Conservation (phyloP, 1,140 invertebrate species). For the Pogonus chalceus region DNA sequence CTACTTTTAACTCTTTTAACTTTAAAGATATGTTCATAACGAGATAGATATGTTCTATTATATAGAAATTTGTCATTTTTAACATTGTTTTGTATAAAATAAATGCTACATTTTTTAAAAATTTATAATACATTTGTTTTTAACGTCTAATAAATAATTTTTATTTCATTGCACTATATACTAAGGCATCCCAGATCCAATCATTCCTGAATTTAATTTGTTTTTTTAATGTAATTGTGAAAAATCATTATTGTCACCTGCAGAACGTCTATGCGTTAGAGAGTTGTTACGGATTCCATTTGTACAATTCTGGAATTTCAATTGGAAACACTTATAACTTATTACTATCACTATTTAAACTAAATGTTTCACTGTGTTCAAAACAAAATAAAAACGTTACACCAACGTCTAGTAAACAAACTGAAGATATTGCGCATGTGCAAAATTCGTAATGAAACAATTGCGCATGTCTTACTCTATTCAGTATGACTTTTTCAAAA, state of each 20-base stretch:
- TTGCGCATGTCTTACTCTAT: too few relatives aligned
- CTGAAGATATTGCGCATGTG: too few relatives aligned
- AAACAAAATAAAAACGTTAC: too few relatives aligned
- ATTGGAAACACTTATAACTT: too few relatives aligned
- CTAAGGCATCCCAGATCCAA: not conserved
- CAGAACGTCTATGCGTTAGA: not conserved
- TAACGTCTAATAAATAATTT: not conserved
- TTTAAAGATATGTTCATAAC: too few relatives aligned
- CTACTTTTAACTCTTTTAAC: too few relatives aligned
- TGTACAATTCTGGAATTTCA: not conserved
- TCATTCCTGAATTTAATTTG: not conserved
- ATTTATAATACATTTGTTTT: not conserved
- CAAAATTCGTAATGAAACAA: too few relatives aligned
- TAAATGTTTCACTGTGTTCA: too few relatives aligned
- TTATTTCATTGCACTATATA: not conserved
- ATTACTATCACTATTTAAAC: too few relatives aligned
- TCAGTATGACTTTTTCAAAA: too few relatives aligned
- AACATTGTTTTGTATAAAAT: not conserved
- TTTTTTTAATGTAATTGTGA: not conserved
- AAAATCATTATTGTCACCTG: constrained; percentile 1
- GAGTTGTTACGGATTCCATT: not conserved
- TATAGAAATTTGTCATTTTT: not conserved
- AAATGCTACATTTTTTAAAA: not conserved
- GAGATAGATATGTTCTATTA: not conserved
- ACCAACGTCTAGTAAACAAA: too few relatives aligned